Evolutionary conservation across 2,797 vertebrate genomes (phyloP).

Genomic region (Helicolenus hilgendorfi): DNA sequence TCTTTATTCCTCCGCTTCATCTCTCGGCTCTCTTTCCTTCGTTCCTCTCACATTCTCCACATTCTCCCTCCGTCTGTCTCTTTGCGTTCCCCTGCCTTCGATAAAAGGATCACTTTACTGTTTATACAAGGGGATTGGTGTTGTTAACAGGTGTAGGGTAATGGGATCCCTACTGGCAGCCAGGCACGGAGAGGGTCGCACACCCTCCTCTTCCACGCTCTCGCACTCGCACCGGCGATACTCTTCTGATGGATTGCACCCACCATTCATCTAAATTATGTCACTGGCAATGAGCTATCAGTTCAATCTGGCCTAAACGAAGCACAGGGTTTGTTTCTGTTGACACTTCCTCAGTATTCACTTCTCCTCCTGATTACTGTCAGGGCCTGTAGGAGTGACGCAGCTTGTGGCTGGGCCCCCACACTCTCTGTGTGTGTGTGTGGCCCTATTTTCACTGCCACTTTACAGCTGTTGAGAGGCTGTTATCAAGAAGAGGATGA

Average conservation of each 20-base stretch:
- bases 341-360: constrained; percentile 84
- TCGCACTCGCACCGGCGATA: constrained; percentile 66
- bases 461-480: constrained; percentile 58
- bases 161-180: constrained; percentile 92
- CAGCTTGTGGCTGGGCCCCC: constrained; percentile 29
- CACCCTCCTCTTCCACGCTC: constrained; percentile 53
- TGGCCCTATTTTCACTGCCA: constrained; percentile 47
- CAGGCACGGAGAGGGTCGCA: constrained; percentile 76
- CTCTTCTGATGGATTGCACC: constrained; percentile 91
- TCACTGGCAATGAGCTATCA: constrained; percentile 90
- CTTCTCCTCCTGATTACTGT: constrained; percentile 79
- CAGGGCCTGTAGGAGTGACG: constrained; percentile 68
- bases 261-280: constrained; percentile 95
- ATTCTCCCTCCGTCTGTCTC: constrained; percentile 57
- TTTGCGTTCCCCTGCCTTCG: constrained; percentile 63
- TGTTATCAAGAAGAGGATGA: constrained; percentile 25
- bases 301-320: constrained; percentile 89
- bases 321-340: constrained; percentile 80
- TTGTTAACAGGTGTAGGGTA: constrained; percentile 95
- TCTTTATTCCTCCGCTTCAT: constrained; percentile 76
- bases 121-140: constrained; percentile 91
- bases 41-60: constrained; percentile 36
- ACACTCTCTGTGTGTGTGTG: constrained; percentile 26
- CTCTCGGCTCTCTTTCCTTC: constrained; percentile 36
- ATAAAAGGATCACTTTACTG: constrained; percentile 90